Evolutionary conservation across 1,140 invertebrate species (phyloP).

Genomic region (Dermatophagoides farinae): DNA sequence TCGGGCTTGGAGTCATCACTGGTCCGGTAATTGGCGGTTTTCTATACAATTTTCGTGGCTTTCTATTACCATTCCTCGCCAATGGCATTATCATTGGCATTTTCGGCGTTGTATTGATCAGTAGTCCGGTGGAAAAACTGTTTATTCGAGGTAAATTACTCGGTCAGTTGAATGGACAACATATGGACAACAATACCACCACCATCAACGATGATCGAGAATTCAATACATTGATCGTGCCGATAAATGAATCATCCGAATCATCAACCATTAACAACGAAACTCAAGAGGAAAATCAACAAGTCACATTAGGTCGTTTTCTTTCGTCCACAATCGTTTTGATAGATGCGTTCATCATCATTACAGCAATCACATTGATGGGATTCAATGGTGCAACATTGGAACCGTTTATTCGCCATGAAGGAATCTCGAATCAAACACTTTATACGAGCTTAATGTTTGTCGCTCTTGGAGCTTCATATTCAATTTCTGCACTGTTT

Average conservation of each 20-base stretch:
- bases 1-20: constrained; percentile 20
- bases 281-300: not conserved
- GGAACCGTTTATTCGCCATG: constrained; percentile 50
- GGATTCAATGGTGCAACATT: constrained; percentile 58
- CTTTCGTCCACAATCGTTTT: constrained; percentile 3
- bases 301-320: not conserved
- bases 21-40: constrained; percentile 21
- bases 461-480: constrained; percentile 22
- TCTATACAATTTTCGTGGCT: constrained; percentile 18
- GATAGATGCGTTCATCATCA: constrained; percentile 7
- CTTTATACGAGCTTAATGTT: constrained; percentile 24
- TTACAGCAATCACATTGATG: constrained; percentile 26
- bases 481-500: constrained; percentile 24
- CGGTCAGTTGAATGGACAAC: not conserved
- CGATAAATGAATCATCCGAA: too few species aligned
- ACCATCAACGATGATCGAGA: not conserved
- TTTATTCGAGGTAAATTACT: not conserved
- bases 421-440: constrained; percentile 11
- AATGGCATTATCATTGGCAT: constrained; percentile 9
- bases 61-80: constrained; percentile 9
- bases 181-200: not conserved
- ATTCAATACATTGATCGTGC: too few species aligned
- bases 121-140: not conserved
- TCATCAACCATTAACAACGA: not conserved
- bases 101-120: not conserved